Evolutionary conservation across 1,140 invertebrate species (phyloP), one percentile per base, ranked within the genome.

Genomic region (Pogonognathellus flavescens): DNA sequence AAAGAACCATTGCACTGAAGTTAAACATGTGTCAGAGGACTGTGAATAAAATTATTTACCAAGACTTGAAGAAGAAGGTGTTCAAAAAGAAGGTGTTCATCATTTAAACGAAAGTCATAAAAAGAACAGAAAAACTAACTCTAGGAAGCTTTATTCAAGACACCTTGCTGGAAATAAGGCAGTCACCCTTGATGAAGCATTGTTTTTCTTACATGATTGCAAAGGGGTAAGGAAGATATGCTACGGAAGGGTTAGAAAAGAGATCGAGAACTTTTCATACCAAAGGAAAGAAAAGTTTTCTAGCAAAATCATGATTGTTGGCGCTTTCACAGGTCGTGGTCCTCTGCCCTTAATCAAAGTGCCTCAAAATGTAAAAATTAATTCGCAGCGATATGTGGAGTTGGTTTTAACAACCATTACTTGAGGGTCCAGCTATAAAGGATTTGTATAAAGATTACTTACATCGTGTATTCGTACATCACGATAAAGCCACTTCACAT

Each of bases 101-200:
- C n/a, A n/a, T 2, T 59, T 85, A 1, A 41, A 31, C 6, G 50
- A 50, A 49, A 9, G 11, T 57, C 84, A 85, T 41, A 50, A 52
- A 41, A 5, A 50, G 49, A 85, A 62, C 22, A 1, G 84, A 20
- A 85, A 85, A 31, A 49, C 22, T 5, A 85, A 80, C 52, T 20
- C 18, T 22, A 14, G 84, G 20, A 85, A 85, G 72, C 84, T 85
- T n/a, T 85, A 85, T 20, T 52, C 81, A 49, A n/a, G 60, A 9
- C 84, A 82, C 20, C 49, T 85, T 5, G 80, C 76, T 18, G 84
- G 76, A 14, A 18, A 85, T 20, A 80, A 52, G 11, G 76, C 49
- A 6, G 84, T 81, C 10, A 85, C 84, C 9, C 9, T 85, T 2
- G 84, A 85, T 20, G 76, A 85, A 49, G 84, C 84, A 18, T 49